Base-by-base conservation (phyloP, 2,888 invertebrate species). In the Panzeria rudis region DNA sequence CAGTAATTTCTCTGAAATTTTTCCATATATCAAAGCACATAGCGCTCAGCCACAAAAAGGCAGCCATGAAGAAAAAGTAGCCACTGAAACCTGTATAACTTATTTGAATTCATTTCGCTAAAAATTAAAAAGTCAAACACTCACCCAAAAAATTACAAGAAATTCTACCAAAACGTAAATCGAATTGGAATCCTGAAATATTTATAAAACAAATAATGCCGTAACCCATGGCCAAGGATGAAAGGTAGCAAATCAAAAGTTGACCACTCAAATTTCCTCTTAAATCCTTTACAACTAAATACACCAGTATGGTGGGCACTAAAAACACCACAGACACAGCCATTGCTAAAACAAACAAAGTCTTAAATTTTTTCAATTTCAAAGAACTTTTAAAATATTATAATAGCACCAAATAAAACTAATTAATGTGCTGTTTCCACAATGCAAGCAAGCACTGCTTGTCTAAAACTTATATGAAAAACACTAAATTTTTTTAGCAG, bases 11-110 rank as follows among this genome's bases (percentile, higher is more conserved):
- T 11, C 83, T 80, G 17, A 88, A 87, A 83, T 85, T 88, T 93
- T 95, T 95, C 95, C 95, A 97, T 89, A 97, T 95, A 90, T 97
- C 96, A 91, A 96, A 95, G 91, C 96, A 96, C 94, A 96, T 96
- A 23, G 96, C 95, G 90, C 96, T 96, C 89, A 97, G 94, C 97
- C 97, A 97, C 91, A 96, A 95, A 93, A 96, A 96, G 87, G 95
- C 95, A 32, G 95, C 94, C 92, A 96, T 94, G 90, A 96, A 96
- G 85, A 95, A 94, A 92, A 95, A 96, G 91, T 96, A 95, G 69
- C 86, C 64, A 5, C 75, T 61, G 29, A 82, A 88, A n/a, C 89
- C 89, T 89, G 11, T 35, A 64, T 69, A 29, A 69, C 6, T 8
- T 35, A 56, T 56, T 29, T n/a, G 29, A 8, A n/a, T 56, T 56